Conservation (phyloP, 2,113 vertebrate genomes). For the Alectura lathami region DNA sequence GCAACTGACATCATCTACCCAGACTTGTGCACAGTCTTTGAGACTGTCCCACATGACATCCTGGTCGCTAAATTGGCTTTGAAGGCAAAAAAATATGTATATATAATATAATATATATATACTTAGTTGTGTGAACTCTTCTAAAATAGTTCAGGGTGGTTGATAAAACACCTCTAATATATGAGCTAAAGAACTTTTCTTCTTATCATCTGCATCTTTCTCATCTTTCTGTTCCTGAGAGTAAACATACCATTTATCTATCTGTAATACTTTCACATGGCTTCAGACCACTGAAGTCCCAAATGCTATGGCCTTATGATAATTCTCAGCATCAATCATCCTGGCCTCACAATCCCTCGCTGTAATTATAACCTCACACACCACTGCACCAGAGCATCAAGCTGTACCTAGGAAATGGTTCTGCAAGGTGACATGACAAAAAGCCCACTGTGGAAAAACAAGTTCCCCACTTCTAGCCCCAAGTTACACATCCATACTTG, state of each 20-base stretch:
- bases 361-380: neutral
- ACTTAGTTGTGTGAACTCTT: neutral
- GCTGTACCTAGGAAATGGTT: fast-evolving
- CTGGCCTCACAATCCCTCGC: too few relatives aligned
- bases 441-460: fast-evolving
- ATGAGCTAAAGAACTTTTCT: neutral
- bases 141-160: neutral
- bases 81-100: neutral
- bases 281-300: neutral
- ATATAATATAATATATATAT: neutral
- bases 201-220: fast-evolving
- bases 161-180: neutral
- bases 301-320: neutral
- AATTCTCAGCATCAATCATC: too few relatives aligned
- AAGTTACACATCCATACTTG: neutral
- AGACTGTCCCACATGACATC: too few relatives aligned
- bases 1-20: too few relatives aligned
- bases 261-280: neutral
- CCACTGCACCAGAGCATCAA: fast-evolving
- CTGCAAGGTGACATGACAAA: neutral
- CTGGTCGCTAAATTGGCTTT: neutral
- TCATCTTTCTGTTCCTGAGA: fast-evolving
- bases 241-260: neutral
- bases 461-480: fast-evolving
- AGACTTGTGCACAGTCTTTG: too few relatives aligned